A percentile compares a stretch with the other conserved stretches of the same genome.
phyloP scores from a whole-genome alignment of 2,113 vertebrate species.

The Coregonus clupeaformis region DNA sequence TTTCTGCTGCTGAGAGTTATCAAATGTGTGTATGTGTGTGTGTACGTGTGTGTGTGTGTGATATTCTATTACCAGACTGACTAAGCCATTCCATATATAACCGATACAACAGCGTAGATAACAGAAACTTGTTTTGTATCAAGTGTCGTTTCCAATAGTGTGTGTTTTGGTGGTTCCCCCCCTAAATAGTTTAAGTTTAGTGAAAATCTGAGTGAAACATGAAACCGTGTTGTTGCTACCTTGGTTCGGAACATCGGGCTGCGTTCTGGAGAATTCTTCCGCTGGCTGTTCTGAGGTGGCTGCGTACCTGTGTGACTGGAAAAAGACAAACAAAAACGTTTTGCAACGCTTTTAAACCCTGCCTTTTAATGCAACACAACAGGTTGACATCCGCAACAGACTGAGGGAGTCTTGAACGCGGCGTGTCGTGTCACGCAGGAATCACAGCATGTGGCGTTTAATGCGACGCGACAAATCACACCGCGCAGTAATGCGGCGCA shows the following conservation, averaged over 20 bases:
- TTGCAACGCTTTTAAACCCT: constrained; percentile 12
- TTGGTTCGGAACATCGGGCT: constrained; percentile 21
- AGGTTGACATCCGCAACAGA: constrained; percentile 15
- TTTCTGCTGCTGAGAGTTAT: constrained; percentile 48
- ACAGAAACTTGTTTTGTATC: constrained; percentile 49
- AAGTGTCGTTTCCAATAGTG: constrained; percentile 11
- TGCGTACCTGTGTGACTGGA: constrained; percentile 58
- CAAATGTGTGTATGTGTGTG: constrained; percentile 1
- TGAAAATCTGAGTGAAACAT: constrained; percentile 37
- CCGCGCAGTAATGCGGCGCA: constrained; percentile 47
- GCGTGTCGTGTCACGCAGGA: constrained; percentile 42
- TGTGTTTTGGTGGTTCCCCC: constrained; percentile 30
- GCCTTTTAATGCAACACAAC: constrained; percentile 54
- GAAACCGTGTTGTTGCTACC: constrained; percentile 45
- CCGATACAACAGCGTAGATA: constrained; percentile 27
- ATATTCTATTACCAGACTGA: constrained; percentile 39
- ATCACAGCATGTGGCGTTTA: constrained; percentile 66
- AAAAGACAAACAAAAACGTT: constrained; percentile 25
- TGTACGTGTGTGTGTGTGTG: constrained; percentile 17
- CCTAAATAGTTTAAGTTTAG: constrained; percentile 41
- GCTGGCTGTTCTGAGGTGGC: neutral
- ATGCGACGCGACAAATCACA: constrained; percentile 65
- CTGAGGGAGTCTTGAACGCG: too few relatives aligned
- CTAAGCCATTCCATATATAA: constrained; percentile 54
- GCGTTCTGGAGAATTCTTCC: constrained; percentile 24